Base-by-base conservation (phyloP, 2,113 vertebrate genomes). In the Suncus etruscus region DNA sequence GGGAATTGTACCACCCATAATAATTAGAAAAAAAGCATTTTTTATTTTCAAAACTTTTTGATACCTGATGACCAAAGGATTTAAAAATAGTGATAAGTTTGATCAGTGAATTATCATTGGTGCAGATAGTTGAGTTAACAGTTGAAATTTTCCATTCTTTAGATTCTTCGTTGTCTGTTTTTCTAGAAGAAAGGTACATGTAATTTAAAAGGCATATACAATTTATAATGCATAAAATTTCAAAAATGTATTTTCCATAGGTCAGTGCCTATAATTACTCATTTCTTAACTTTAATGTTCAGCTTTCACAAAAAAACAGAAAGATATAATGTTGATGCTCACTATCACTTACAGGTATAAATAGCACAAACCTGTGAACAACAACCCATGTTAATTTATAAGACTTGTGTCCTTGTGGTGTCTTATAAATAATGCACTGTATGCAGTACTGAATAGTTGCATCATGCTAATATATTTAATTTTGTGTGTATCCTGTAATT, bases 391-490 rank as follows among this genome's bases (percentile, higher is more conserved):
- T 96, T 96, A 92, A 89, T 87, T 93, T 95, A 31, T 96, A 88
- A 94, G 92, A 61, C 51, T 61, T 83, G 84, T 66, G 86, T 97
- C 95, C 88, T 96, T 96, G 91, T 95, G 88, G 75, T 94, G 66
- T 96, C 93, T 95, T 96, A 96, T 80, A 91, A 96, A 89, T 94
- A 91, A 65, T 68, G 74, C 45, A 82, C 31, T 78, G 45, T 86
- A 74, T 94, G 88, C 51, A 92, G 83, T 97, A 68, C 73, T 93
- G 70, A 94, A 50, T 91, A 95, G 47, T 80, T 86, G 83, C 96
- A 94, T 95, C 93, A 32, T 95, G 68, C 77, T 75, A 73, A 95
- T 95, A 94, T 88, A 68, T 20, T 90, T 89, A 95, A 95, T 94
- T 94, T 92, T 51, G 90, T 78, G 90, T 78, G 81, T 95, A 89